Conservation (phyloP, 2,888 invertebrate genomes). For the Athripsodes cinereus region DNA sequence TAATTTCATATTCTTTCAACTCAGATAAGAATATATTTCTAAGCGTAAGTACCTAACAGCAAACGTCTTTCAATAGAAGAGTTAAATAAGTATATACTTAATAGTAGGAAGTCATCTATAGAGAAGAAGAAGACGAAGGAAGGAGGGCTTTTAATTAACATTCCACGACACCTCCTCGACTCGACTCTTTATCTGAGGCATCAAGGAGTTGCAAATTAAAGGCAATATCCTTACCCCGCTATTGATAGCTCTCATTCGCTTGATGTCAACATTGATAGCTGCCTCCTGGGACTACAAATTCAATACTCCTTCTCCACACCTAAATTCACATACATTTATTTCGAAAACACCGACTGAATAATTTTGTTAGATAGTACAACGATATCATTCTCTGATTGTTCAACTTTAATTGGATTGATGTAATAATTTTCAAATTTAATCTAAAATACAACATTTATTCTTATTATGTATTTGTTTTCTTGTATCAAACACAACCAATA, state of each 20-base stretch:
- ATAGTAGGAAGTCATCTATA: constrained; percentile 8
- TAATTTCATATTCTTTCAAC: too few relatives aligned
- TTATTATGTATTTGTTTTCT: too few relatives aligned
- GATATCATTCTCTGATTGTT: too few relatives aligned
- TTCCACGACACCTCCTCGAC: constrained; percentile 37
- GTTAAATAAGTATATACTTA: neutral
- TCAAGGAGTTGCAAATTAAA: constrained; percentile 41
- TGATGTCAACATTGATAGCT: constrained; percentile 14
- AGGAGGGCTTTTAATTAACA: constrained; percentile 42
- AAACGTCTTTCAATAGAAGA: neutral
- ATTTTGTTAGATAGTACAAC: too few relatives aligned
- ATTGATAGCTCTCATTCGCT: constrained; percentile 19
- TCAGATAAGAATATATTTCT: too few relatives aligned
- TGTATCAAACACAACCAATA: too few relatives aligned
- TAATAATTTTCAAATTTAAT: too few relatives aligned
- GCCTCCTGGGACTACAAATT: neutral
- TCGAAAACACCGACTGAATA: too few relatives aligned
- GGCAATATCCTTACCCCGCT: constrained; percentile 34
- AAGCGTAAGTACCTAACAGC: neutral
- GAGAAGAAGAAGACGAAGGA: constrained; percentile 13
- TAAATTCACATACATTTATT: too few relatives aligned
- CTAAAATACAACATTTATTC: too few relatives aligned
- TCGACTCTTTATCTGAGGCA: constrained; percentile 30
- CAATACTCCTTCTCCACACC: neutral
- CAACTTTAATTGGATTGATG: too few relatives aligned